Percentiles rank a stretch among this genome's conserved stretches.
phyloP scores from a whole-genome alignment of 1,140 invertebrate species.

The Scaptomyza graminum region DNA sequence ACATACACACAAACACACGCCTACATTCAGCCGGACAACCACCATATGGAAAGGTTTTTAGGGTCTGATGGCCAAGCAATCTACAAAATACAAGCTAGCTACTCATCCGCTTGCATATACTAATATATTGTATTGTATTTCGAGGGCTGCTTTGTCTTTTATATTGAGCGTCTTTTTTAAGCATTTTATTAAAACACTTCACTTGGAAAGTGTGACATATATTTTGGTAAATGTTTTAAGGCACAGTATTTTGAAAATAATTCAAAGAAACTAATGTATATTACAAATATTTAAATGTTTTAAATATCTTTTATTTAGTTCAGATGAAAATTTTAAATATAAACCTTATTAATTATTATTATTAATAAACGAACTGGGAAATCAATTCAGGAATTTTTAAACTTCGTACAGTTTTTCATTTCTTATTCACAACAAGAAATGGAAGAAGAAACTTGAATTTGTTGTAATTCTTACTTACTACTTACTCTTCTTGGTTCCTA shows the following conservation, averaged over 20 bases:
- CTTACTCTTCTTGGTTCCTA: conserved; percentile 50
- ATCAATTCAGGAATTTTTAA: too few species aligned
- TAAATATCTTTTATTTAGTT: not conserved
- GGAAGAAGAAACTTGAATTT: conserved; percentile 18
- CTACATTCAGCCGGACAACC: conserved; percentile 28
- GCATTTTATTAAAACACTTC: not conserved
- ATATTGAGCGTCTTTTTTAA: not conserved
- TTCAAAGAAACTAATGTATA: too few species aligned
- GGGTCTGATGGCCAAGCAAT: conserved; percentile 2
- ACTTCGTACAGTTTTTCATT: too few species aligned
- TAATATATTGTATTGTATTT: not conserved
- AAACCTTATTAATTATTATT: too few species aligned
- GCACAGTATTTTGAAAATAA: too few species aligned
- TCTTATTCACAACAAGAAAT: conserved; percentile 43
- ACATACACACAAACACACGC: conserved; percentile 22
- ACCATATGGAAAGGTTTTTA: conserved; percentile 38
- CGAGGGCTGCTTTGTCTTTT: not conserved
- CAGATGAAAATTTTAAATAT: too few species aligned
- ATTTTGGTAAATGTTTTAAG: too few species aligned
- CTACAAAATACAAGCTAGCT: conserved; percentile 14
- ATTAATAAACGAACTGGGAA: too few species aligned
- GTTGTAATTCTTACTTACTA: conserved; percentile 16
- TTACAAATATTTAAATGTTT: not conserved
- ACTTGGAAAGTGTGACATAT: conserved; percentile 1
- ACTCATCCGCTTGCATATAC: not conserved